These are phyloP conservation scores for Nematolebias whitei DNA, from an alignment of 2,113 vertebrate species.

Conservation along the genomic window DNA sequence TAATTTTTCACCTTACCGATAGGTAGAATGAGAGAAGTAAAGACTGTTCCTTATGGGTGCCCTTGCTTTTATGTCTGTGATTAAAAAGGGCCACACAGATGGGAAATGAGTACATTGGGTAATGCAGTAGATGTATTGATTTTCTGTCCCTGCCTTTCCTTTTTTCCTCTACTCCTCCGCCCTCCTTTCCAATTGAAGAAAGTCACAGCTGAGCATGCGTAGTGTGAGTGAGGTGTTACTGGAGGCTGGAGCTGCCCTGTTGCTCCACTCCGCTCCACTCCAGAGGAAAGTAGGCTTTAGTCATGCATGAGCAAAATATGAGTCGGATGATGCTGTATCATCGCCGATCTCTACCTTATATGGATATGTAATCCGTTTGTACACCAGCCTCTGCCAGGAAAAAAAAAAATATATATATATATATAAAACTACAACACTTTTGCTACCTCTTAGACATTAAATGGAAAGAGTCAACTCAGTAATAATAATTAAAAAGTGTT, in stretches of 20 bases:
- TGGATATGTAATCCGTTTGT: neutral
- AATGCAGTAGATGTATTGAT: slow-evolving; percentile 62
- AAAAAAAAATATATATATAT: too few relatives aligned
- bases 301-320: neutral
- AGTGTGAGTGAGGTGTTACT: slow-evolving; percentile 38
- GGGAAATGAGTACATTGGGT: slow-evolving; percentile 51
- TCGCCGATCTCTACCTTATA: neutral
- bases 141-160: slow-evolving; percentile 40
- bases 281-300: slow-evolving; percentile 47
- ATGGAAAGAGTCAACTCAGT: too few relatives aligned
- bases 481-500: too few relatives aligned
- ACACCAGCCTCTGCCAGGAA: too few relatives aligned
- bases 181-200: slow-evolving; percentile 33
- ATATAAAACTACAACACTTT: too few relatives aligned
- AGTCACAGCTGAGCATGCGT: slow-evolving; percentile 29
- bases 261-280: too few relatives aligned
- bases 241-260: slow-evolving; percentile 43
- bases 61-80: slow-evolving; percentile 43
- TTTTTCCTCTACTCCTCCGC: neutral
- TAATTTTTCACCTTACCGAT: neutral
- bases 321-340: neutral
- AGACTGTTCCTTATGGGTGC: neutral
- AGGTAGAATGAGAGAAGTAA: slow-evolving; percentile 16
- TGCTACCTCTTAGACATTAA: too few relatives aligned
- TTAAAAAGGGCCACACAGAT: slow-evolving; percentile 51